Evolutionary conservation across 2,113 vertebrate species (phyloP), one percentile per base, ranked within the genome.

Genomic region (Phaetusa simplex): DNA sequence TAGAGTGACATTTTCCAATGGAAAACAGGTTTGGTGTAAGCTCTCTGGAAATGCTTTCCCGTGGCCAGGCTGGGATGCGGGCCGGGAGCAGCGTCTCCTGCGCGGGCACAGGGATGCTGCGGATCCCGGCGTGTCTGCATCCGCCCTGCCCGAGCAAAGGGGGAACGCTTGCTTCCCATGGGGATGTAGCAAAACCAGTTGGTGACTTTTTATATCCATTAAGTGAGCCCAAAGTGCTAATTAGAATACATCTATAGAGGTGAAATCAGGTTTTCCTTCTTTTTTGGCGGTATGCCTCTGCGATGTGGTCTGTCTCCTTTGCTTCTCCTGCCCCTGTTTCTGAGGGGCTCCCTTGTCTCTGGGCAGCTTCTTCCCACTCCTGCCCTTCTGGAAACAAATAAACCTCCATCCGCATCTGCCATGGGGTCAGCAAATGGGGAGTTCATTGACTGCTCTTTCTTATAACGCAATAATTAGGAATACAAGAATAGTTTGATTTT

Each of bases 101-200:
- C 6, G 1, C 1, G 6, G 56, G 55, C 12, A 1, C 27, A 2
- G 34, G 59, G 26, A 2, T 15, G 36, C 14, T 6, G 50, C 16
- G 9, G 43, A 5, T 40, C 10, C 40, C 1, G 1, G 22, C 32
- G 3, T 8, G 32, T 20, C 47, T 0, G 2, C 32, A 10, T 15
- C 6, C 1, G 21, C 24, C 17, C 21, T 5, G 16, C 26, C 17
- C 5, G 27, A 45, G 30, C 21, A 23, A 32, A 32, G 45, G 32
- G 45, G 43, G 53, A 53, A 24, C 1, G 4, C 2, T 27, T 17
- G 5, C 26, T 59, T 76, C 58, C 50, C 14, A 11, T 5, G 22
- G 58, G 32, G 40, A 34, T 6, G 42, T 29, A 42, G 27, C 30
- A 36, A 58, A 76, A 47, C 49, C 45, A 18, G n/a, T 14, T 0